Evolutionary conservation across 2,113 vertebrate genomes (phyloP).

Genomic region (Rhabdornis inornatus): DNA sequence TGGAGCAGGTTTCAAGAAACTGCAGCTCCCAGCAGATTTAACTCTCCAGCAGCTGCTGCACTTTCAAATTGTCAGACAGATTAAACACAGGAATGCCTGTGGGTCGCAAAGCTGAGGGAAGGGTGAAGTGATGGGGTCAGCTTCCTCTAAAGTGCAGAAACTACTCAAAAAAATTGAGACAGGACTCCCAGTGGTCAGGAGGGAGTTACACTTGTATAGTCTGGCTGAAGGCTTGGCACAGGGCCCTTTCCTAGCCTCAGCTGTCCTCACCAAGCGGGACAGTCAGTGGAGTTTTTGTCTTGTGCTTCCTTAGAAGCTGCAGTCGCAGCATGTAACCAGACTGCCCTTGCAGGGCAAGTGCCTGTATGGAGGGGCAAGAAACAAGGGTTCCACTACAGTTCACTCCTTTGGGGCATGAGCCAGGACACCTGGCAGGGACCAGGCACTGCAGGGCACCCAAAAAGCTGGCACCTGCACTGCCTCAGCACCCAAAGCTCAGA

Average conservation of each 20-base stretch:
- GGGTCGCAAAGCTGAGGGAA: neutral
- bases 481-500: neutral
- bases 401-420: neutral
- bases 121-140: neutral
- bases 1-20: neutral
- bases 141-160: neutral
- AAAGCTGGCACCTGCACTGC: neutral
- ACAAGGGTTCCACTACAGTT: neutral
- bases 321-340: fast-evolving
- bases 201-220: fast-evolving
- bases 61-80: neutral
- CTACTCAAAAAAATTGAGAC: neutral
- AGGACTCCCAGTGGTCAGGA: fast-evolving
- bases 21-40: neutral
- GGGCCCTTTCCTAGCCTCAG: neutral
- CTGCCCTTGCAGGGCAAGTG: neutral
- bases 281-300: neutral
- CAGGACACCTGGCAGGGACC: fast-evolving
- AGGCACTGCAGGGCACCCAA: fast-evolving
- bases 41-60: neutral
- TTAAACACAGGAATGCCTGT: neutral
- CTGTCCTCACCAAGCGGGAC: neutral
- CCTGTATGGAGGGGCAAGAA: neutral
- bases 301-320: neutral
- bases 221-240: neutral